phyloP scores from a whole-genome alignment of 2,797 vertebrate species.

The Myoxocephalus aenaeus region DNA sequence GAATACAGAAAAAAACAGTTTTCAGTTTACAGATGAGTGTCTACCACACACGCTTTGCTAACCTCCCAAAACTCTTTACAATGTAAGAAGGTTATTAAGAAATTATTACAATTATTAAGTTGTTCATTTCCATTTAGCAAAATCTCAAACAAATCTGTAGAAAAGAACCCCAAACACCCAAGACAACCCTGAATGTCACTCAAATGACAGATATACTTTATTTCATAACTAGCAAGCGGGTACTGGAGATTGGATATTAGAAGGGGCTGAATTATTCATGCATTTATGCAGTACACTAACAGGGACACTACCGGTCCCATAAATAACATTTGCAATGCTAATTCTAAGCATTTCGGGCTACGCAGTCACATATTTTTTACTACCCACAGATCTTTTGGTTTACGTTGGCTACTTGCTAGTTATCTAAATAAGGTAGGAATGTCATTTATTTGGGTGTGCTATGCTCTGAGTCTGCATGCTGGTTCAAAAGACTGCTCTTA shows the following conservation, averaged over 20 bases:
- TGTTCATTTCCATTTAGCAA: constrained; percentile 88
- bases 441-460: constrained; percentile 76
- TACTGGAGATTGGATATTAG: constrained; percentile 67
- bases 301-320: constrained; percentile 58
- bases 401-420: constrained; percentile 74
- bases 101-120: constrained; percentile 84
- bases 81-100: constrained; percentile 95
- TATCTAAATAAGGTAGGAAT: constrained; percentile 82
- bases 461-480: constrained; percentile 78
- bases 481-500: constrained; percentile 71
- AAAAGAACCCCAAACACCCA: constrained; percentile 89
- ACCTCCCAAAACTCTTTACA: constrained; percentile 81
- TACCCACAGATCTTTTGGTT: constrained; percentile 45
- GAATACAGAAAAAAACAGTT: constrained; percentile 90
- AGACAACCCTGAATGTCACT: constrained; percentile 78
- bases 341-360: constrained; percentile 56
- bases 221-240: constrained; percentile 82
- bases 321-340: constrained; percentile 78
- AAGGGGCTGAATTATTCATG: constrained; percentile 74
- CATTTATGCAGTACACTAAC: constrained; percentile 73
- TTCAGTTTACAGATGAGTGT: constrained; percentile 70
- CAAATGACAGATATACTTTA: constrained; percentile 83
- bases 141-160: constrained; percentile 96
- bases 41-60: constrained; percentile 75
- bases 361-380: constrained; percentile 47